Conservation (phyloP, 2,888 invertebrate species). For the Eupithecia vulgata region DNA sequence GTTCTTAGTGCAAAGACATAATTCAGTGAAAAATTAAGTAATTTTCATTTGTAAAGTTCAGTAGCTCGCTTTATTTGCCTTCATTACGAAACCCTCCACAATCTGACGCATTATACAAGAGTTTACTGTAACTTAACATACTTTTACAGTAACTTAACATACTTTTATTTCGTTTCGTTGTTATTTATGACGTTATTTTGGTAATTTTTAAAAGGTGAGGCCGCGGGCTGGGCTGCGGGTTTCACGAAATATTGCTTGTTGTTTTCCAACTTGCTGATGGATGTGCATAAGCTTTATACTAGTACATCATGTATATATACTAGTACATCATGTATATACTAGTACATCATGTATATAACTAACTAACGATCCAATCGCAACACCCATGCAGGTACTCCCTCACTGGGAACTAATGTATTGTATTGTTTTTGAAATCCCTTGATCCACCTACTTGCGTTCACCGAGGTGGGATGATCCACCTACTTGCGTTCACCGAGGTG, state of each 20-base stretch:
- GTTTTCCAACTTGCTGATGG: neutral
- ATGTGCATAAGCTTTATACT: neutral
- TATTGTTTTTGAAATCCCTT: neutral
- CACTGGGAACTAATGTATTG: too few relatives aligned
- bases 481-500: too few relatives aligned
- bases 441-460: neutral
- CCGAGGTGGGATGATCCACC: neutral
- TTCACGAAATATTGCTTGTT: neutral
- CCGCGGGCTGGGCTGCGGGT: neutral
- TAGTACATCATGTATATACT: too few relatives aligned
- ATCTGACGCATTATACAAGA: constrained; percentile 32
- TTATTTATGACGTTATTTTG: constrained; percentile 43
- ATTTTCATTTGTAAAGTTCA: too few relatives aligned
- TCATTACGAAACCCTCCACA: neutral
- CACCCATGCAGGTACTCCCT: too few relatives aligned
- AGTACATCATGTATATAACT: too few relatives aligned
- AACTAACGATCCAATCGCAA: too few relatives aligned
- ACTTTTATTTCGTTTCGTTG: constrained; percentile 36
- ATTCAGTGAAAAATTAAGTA: too few relatives aligned
- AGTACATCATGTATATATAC: too few relatives aligned
- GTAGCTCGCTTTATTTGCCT: neutral
- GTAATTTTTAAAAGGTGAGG: constrained; percentile 43
- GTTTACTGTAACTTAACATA: constrained; percentile 32
- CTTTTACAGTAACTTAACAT: constrained; percentile 38
- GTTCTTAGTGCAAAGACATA: too few relatives aligned